Percentiles rank a stretch among this genome's conserved stretches.
phyloP scores from a whole-genome alignment of 53 echinoderm and acorn worm genomes.

The Astropecten irregularis region DNA sequence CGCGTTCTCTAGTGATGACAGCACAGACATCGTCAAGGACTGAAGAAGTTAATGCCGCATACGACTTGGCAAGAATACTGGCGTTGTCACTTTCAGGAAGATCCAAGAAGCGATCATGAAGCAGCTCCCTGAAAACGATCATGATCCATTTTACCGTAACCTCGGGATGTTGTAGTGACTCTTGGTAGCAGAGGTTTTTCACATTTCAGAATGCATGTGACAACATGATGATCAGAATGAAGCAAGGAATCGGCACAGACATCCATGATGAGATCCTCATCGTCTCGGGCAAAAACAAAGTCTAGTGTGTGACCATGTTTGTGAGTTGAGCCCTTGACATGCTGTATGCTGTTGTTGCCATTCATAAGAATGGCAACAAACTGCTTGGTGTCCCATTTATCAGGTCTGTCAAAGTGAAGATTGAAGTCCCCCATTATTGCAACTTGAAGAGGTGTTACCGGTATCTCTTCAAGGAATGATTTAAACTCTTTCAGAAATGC shows the following conservation, averaged over 20 bases:
- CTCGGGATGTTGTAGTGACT: slow-evolving; percentile 7
- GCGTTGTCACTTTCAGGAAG: neutral
- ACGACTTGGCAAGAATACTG: neutral
- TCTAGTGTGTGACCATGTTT: slow-evolving; percentile 29
- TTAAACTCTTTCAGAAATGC: slow-evolving; percentile 39
- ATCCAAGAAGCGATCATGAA: neutral
- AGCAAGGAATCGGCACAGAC: no score
- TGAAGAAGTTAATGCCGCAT: slow-evolving; percentile 2
- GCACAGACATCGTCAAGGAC: slow-evolving; percentile 43
- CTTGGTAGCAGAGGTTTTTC: slow-evolving; percentile 16
- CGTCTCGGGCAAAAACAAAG: neutral
- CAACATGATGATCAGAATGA: slow-evolving; percentile 40
- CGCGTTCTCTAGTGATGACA: slow-evolving; percentile 17
- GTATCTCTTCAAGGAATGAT: slow-evolving; percentile 18
- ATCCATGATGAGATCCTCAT: slow-evolving; percentile 19
- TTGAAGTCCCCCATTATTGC: slow-evolving; percentile 40
- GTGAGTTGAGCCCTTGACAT: slow-evolving; percentile 1
- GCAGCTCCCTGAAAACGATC: neutral
- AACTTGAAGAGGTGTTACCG: neutral
- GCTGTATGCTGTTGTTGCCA: neutral
- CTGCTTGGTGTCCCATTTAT: neutral
- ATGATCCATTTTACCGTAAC: slow-evolving; percentile 22
- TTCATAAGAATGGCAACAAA: neutral
- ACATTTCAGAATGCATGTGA: slow-evolving; percentile 18
- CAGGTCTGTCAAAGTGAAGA: slow-evolving; percentile 10